phyloP scores from a whole-genome alignment of 2,797 vertebrate genomes.

The Hyperoplus lanceolatus region DNA sequence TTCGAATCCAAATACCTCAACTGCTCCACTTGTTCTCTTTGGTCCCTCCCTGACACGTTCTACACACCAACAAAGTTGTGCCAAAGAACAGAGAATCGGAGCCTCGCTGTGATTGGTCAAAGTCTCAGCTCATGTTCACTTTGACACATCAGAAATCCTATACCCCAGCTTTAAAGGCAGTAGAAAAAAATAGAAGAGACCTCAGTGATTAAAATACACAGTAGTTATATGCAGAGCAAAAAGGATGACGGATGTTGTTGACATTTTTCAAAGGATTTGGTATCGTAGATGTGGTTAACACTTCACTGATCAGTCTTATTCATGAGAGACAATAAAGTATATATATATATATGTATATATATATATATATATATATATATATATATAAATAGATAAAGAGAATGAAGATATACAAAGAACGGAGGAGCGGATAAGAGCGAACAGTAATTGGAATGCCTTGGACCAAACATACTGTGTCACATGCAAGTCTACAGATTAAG shows the following conservation, averaged over 20 bases:
- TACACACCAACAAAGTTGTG: too few relatives aligned
- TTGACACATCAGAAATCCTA: conserved; percentile 43
- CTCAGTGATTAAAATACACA: conserved; percentile 16
- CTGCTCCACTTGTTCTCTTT: too few relatives aligned
- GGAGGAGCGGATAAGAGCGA: conserved; percentile 6
- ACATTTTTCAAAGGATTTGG: conserved; percentile 28
- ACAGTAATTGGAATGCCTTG: conserved; percentile 17
- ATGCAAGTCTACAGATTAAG: conserved; percentile 20
- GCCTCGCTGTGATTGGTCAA: too few relatives aligned
- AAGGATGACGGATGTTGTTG: conserved; percentile 33
- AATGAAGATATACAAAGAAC: not conserved
- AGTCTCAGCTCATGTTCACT: not conserved
- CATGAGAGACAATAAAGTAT: not conserved
- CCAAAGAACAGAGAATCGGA: too few relatives aligned
- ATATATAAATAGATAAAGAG: not conserved
- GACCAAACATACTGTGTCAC: conserved; percentile 32
- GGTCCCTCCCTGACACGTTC: too few relatives aligned
- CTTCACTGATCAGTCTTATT: not conserved
- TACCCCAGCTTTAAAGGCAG: not conserved
- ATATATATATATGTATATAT: not conserved
- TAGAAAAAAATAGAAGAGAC: conserved; percentile 15
- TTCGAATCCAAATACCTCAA: too few relatives aligned
- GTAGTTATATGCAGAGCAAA: not conserved
- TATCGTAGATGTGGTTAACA: not conserved
- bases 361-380: not conserved